Percentiles rank a stretch among this genome's conserved stretches.
Evolutionary conservation across 2,797 vertebrate species (phyloP).

Genomic region (Chelidonichthys spinosus): DNA sequence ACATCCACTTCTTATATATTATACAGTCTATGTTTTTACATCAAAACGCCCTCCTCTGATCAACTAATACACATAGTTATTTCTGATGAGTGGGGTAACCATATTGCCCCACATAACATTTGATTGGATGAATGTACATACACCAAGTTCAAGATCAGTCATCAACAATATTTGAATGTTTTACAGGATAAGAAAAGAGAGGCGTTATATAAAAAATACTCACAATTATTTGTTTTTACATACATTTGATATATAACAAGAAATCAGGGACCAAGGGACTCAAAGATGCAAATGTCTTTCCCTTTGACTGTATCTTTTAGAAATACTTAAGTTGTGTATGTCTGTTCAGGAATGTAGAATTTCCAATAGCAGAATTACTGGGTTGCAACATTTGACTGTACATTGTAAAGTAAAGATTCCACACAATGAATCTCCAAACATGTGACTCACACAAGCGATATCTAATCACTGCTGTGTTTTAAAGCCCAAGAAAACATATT

Average conservation of each 20-base stretch:
- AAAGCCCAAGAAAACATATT: conserved; percentile 59
- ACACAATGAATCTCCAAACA: conserved; percentile 25
- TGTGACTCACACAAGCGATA: conserved; percentile 47
- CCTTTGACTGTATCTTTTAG: not conserved
- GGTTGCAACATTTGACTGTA: not conserved
- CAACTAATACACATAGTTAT: too few relatives aligned
- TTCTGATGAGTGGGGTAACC: too few relatives aligned
- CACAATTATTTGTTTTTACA: not conserved
- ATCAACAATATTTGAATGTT: not conserved
- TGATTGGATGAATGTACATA: not conserved
- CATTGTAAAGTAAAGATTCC: conserved; percentile 4
- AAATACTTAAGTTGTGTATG: not conserved
- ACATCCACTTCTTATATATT: too few relatives aligned
- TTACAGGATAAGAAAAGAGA: not conserved
- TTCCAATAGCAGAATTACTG: not conserved
- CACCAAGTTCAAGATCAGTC: not conserved
- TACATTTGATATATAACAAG: not conserved
- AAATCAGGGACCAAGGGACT: too few relatives aligned
- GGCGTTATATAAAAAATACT: not conserved
- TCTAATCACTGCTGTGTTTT: conserved; percentile 60
- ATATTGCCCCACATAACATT: too few relatives aligned
- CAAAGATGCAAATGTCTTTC: not conserved
- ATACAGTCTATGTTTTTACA: too few relatives aligned
- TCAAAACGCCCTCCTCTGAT: too few relatives aligned
- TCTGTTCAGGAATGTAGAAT: not conserved